Conservation (phyloP, 2,888 invertebrate species). For the Dascillus cervinus region DNA sequence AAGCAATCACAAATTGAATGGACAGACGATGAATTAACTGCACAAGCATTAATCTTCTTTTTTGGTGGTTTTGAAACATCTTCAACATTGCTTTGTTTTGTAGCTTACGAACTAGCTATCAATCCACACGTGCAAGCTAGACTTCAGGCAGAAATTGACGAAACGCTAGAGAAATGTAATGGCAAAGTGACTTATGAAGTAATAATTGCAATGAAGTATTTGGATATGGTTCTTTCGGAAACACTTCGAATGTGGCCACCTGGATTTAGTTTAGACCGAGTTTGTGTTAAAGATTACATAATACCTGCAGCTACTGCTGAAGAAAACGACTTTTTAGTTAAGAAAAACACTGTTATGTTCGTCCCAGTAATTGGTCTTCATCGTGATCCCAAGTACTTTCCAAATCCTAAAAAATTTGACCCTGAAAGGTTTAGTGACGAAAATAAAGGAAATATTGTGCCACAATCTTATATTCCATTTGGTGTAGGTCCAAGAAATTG, state of each 20-base stretch:
- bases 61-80: slow-evolving; percentile 47
- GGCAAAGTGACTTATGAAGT: slow-evolving; percentile 41
- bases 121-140: slow-evolving; percentile 51
- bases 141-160: slow-evolving; percentile 48
- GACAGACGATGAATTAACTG: slow-evolving; percentile 45
- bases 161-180: slow-evolving; percentile 44
- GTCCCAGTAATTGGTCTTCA: slow-evolving; percentile 48
- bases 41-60: slow-evolving; percentile 49
- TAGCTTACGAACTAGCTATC: slow-evolving; percentile 50
- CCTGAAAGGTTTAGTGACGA: slow-evolving; percentile 51
- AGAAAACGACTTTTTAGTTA: slow-evolving; percentile 29
- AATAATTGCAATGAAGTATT: slow-evolving; percentile 44
- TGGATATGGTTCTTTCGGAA: slow-evolving; percentile 51
- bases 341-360: slow-evolving; percentile 43
- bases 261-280: slow-evolving; percentile 46
- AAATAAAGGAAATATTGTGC: slow-evolving; percentile 44
- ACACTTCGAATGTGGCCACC: slow-evolving; percentile 53
- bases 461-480: slow-evolving; percentile 48
- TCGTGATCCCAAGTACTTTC: slow-evolving; percentile 48
- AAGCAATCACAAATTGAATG: slow-evolving; percentile 11
- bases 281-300: slow-evolving; percentile 48
- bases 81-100: slow-evolving; percentile 44
- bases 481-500: slow-evolving; percentile 43
- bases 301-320: slow-evolving; percentile 44
- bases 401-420: slow-evolving; percentile 47